Evolutionary conservation across 2,888 invertebrate genomes (phyloP).

Genomic region (Agriotes lineatus): DNA sequence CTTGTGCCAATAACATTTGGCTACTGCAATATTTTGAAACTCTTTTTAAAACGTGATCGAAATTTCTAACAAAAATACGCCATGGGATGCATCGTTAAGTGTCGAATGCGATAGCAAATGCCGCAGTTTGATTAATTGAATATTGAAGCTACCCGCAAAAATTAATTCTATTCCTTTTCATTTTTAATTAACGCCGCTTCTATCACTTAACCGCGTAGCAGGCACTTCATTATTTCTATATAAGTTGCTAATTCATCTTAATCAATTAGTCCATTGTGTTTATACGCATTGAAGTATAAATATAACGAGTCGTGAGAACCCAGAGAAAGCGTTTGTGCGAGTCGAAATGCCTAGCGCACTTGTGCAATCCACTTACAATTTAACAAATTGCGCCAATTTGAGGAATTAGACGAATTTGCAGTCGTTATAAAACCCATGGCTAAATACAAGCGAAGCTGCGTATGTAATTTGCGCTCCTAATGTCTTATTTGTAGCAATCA

Average conservation of each 20-base stretch:
- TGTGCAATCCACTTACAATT: background rate
- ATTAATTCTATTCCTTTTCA: too few relatives aligned
- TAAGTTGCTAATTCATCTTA: background rate
- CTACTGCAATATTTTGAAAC: too few relatives aligned
- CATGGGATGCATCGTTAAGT: too few relatives aligned
- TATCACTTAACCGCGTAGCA: too few relatives aligned
- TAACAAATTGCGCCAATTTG: background rate
- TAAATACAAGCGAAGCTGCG: background rate
- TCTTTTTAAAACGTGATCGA: too few relatives aligned
- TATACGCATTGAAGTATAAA: background rate
- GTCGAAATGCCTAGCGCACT: background rate
- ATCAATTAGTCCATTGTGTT: background rate
- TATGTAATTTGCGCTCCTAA: slow-evolving; percentile 13
- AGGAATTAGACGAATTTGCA: background rate
- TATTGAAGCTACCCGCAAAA: too few relatives aligned
- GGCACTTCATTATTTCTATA: too few relatives aligned
- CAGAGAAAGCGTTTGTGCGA: background rate
- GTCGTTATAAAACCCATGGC: background rate
- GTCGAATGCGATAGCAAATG: too few relatives aligned
- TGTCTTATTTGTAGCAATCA: slow-evolving; percentile 25
- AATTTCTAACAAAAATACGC: too few relatives aligned
- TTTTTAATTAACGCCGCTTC: too few relatives aligned
- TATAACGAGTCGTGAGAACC: background rate
- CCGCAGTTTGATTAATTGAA: too few relatives aligned
- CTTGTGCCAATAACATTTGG: too few relatives aligned